phyloP scores from a whole-genome alignment of 2,797 vertebrate species.

The Linurgus olivaceus region DNA sequence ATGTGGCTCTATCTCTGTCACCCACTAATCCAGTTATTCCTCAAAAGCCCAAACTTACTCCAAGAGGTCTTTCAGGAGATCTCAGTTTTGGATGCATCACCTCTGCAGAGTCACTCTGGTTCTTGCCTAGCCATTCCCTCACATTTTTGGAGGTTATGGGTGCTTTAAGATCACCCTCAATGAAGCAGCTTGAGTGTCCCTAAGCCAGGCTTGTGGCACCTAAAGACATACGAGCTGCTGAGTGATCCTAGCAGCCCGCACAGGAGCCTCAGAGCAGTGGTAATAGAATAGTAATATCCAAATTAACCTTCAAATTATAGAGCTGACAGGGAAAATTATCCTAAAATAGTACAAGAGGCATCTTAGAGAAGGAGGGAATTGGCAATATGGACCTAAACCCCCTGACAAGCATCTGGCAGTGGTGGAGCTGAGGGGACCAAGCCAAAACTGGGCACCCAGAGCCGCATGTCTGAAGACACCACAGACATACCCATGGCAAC shows the following conservation, averaged over 20 bases:
- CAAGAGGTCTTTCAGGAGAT: neutral
- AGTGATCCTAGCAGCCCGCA: neutral
- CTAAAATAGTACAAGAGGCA: neutral
- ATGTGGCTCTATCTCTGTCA: neutral
- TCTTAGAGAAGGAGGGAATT: neutral
- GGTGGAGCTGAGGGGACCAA: neutral
- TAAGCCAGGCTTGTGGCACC: neutral
- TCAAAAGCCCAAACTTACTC: neutral
- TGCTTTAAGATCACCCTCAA: neutral
- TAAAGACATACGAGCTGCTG: neutral
- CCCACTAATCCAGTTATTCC: neutral
- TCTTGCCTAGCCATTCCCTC: neutral
- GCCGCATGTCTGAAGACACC: neutral
- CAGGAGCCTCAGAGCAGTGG: neutral
- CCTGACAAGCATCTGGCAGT: neutral
- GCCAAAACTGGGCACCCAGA: neutral
- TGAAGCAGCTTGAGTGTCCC: neutral
- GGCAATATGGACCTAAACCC: neutral
- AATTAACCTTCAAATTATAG: neutral
- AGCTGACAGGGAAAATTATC: neutral
- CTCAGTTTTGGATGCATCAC: neutral
- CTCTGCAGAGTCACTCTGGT: neutral
- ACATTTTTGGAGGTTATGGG: neutral
- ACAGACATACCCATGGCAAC: constrained; percentile 54
- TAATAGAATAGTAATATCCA: neutral